Evolutionary conservation across 2,888 invertebrate species (phyloP).

Genomic region (Buathra laborator): DNA sequence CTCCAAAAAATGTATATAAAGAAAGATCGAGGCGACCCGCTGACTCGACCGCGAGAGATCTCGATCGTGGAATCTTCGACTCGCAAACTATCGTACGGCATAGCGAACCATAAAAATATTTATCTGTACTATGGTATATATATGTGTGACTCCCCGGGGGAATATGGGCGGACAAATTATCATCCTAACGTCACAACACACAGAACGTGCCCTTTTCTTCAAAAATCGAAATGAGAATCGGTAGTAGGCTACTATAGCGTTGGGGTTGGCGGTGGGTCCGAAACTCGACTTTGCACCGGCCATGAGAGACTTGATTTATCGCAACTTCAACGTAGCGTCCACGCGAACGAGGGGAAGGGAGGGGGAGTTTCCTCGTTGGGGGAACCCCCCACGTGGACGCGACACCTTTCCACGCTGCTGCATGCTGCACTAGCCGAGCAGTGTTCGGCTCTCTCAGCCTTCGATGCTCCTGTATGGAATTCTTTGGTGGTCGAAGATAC

Average conservation of each 20-base stretch:
- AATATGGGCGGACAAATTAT: constrained; percentile 80
- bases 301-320: constrained; percentile 77
- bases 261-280: constrained; percentile 18
- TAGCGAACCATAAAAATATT: not conserved
- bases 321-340: constrained; percentile 73
- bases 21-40: constrained; percentile 62
- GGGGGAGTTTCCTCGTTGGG: constrained; percentile 22
- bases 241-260: not conserved
- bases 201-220: constrained; percentile 76
- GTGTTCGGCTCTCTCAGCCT: constrained; percentile 70
- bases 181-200: constrained; percentile 77
- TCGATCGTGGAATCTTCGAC: constrained; percentile 37
- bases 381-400: constrained; percentile 43
- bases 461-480: constrained; percentile 60
- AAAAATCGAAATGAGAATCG: constrained; percentile 56
- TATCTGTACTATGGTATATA: not conserved
- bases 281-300: constrained; percentile 25
- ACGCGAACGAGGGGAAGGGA: constrained; percentile 47
- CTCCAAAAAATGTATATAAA: constrained; percentile 22
- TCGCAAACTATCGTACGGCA: constrained; percentile 23
- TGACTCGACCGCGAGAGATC: constrained; percentile 42
- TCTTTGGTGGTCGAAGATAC: constrained; percentile 73
- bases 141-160: constrained; percentile 65
- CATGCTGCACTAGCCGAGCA: constrained; percentile 31
- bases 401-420: constrained; percentile 44